A percentile compares a stretch with the other conserved stretches of the same genome.
Conservation (phyloP, 2,888 invertebrate species). For the Drosophila multiciliata region DNA sequence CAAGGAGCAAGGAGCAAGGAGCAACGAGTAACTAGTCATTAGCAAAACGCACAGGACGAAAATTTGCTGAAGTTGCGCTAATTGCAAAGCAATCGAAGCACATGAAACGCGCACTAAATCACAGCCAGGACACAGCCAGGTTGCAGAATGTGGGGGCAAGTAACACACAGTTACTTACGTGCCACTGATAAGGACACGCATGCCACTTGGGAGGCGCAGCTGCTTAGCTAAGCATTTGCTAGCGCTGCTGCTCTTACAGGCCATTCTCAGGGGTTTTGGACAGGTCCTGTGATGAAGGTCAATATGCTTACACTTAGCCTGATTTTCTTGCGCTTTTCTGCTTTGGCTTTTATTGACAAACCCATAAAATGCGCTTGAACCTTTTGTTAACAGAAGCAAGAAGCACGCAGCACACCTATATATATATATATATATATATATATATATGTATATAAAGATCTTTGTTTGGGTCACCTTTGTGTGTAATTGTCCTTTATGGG, state of each 20-base stretch:
- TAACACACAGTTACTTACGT: conserved; percentile 20
- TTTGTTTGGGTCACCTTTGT: conserved; percentile 23
- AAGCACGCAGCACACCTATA: conserved; percentile 53
- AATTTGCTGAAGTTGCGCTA: conserved; percentile 76
- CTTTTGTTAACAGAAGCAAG: conserved; percentile 67
- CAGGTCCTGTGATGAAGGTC: conserved; percentile 66
- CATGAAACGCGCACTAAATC: conserved; percentile 67
- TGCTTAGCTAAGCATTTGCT: conserved; percentile 55
- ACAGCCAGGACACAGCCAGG: conserved; percentile 32
- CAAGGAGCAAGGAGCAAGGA: conserved; percentile 21
- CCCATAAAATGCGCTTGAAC: conserved; percentile 74
- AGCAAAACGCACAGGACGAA: conserved; percentile 29
- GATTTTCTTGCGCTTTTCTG: conserved; percentile 69
- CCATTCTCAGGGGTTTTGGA: conserved; percentile 50
- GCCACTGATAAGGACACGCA: conserved; percentile 33
- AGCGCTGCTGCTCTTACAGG: conserved; percentile 1
- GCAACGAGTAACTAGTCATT: conserved; percentile 49
- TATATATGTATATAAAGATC: background rate
- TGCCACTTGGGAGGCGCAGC: conserved; percentile 26
- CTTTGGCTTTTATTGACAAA: conserved; percentile 68
- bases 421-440: background rate
- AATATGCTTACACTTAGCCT: conserved; percentile 77
- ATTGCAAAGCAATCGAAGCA: conserved; percentile 75
- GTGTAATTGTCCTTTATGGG: conserved; percentile 47
- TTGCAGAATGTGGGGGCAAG: background rate